Conservation (phyloP, 2,113 vertebrate genomes). For the Crocuta crocuta region DNA sequence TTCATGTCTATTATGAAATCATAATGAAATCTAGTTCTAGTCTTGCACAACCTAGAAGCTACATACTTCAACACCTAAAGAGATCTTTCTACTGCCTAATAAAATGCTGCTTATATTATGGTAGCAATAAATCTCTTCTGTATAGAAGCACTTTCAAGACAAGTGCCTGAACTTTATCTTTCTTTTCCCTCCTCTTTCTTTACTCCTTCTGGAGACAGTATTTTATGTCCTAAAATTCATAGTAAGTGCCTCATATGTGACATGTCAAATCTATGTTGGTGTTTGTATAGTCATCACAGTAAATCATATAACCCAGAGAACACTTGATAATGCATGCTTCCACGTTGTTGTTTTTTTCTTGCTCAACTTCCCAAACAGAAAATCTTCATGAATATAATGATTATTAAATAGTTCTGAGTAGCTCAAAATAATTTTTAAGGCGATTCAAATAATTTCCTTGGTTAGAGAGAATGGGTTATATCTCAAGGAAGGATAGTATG, state of each 20-base stretch:
- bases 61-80: neutral
- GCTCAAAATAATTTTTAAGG: neutral
- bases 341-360: neutral
- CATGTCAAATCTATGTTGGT: neutral
- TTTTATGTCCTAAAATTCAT: conserved; percentile 30
- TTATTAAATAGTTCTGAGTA: conserved; percentile 25
- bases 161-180: conserved; percentile 37
- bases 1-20: conserved; percentile 11
- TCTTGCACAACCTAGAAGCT: neutral
- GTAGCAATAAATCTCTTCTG: conserved; percentile 71
- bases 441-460: neutral
- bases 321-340: neutral
- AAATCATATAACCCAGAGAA: neutral
- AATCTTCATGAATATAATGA: neutral
- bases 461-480: neutral
- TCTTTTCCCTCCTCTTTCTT: neutral
- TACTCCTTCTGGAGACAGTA: conserved; percentile 11
- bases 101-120: conserved; percentile 66
- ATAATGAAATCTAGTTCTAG: neutral
- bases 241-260: neutral
- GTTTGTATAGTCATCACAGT: neutral
- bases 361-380: neutral
- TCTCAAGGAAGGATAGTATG: neutral
- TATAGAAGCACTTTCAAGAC: conserved; percentile 65
- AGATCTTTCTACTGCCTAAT: conserved; percentile 1